Evolutionary conservation across 2,113 vertebrate species (phyloP), one percentile per base, ranked within the genome.

Genomic region (Sphyrna mokarran): DNA sequence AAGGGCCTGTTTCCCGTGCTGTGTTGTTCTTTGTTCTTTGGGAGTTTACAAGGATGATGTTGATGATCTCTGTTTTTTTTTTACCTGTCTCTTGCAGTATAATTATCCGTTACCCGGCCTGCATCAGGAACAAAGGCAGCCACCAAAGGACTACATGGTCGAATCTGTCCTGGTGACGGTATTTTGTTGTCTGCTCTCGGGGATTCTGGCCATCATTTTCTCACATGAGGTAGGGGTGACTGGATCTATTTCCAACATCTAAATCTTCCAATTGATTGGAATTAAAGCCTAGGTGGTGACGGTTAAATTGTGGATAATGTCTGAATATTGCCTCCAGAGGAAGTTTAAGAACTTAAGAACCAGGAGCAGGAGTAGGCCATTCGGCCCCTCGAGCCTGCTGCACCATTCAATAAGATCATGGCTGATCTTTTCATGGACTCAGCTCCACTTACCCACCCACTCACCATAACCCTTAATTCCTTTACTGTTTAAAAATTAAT

Each of bases 121-220:
- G 0, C 20, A 69, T 0, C 1, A 95, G 0, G 97, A 96, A 1
- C 96, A n/a, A 1, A 96, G 97, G 63, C 94, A 1, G 0, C 96
- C 78, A 72, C 98, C 98, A 87, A 98, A 97, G 97, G 98, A 98
- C 96, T 98, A 98, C 97, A 96, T 98, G 97, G 96, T 98, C 96
- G 98, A 98, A 96, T 98, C 98, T 0, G 96, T 98, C 96, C 97
- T 98, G 96, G 98, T 98, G 95, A 98, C 97, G 0, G 2, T 98
- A 95, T 98, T 98, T 97, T 98, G 98, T 97, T 98, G 98, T 96
- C 96, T 98, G 43, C 96, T 98, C 13, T 98, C 97, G 0, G 98
- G 98, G 0, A 96, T 98, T 93, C 0, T 98, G 0, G 98, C 98
- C 0, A 96, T 98, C 0, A 93, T 98, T 96, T 98, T 98, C 95